Evolutionary conservation across 2,888 invertebrate species (phyloP), one percentile per base, ranked within the genome.

Genomic region (Hirtodrosophila alboralis): DNA sequence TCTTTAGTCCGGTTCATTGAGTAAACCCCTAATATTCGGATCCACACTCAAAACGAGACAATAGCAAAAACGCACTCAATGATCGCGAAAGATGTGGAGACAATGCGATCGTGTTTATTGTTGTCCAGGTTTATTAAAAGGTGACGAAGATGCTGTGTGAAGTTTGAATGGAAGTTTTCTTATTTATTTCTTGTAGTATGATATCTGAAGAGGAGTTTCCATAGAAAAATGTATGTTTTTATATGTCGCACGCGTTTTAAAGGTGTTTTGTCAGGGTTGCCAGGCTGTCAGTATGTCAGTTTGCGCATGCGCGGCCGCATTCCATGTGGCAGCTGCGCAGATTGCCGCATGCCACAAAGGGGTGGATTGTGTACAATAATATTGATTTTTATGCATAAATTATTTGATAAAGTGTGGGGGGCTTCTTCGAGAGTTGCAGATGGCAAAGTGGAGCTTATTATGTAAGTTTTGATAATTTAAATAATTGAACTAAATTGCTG

Each of bases 61-160:
- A 84, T 56, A 44, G 45, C 64, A 36, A 51, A n/a, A 53, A 47
- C 28, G 49, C 45, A 59, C 53, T 26, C 53, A 48, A 59, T 47
- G 71, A 80, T 84, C 84, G 78, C 84, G 78, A 79, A 79, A 61
- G 81, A 84, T 38, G 53, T 61, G 54, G 54, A 47, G 77, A 80
- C 77, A 77, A 83, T 78, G 61, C 37, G 47, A 62, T 58, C 61
- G 71, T 48, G 53, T 58, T 56, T 62, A 81, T 81, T 81, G 78
- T 79, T 77, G 18, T 27, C 30, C 30, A 18, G 26, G 37, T 21
- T 10, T 38, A 59, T 60, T 65, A 72, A 73, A 68, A 71, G 54
- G 68, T 49, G 75, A 59, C 49, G 37, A 18, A 63, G 49, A 40
- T 41, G 36, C 23, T 41, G 30, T 54, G 56, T 10, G n/a, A n/a